These are phyloP conservation scores for Ctenosaura bakeri DNA, from an alignment of 2,797 vertebrate species.

Conservation along the genomic window DNA sequence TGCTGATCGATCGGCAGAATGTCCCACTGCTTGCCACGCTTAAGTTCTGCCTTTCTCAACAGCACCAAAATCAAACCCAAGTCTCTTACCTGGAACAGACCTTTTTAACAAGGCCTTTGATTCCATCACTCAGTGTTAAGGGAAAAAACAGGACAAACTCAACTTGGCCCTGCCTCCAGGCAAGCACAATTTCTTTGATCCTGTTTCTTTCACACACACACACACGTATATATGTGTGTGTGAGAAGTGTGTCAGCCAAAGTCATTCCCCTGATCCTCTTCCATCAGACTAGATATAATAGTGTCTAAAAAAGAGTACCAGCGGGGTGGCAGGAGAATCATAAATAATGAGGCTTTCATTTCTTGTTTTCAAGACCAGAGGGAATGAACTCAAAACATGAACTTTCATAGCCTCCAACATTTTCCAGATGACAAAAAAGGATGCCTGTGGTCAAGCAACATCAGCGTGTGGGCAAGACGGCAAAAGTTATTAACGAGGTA, in stretches of 20 bases:
- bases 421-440: too few relatives aligned
- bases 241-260: conserved; percentile 55
- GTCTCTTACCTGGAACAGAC: background rate
- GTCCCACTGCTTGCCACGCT: background rate
- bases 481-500: too few relatives aligned
- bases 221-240: conserved; percentile 1
- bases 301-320: conserved; percentile 39
- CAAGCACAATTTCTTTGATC: conserved; percentile 27
- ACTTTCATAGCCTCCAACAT: background rate
- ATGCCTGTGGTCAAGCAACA: too few relatives aligned
- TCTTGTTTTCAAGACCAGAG: conserved; percentile 64
- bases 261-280: conserved; percentile 60
- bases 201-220: background rate
- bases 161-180: fast-evolving
- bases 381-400: conserved; percentile 71
- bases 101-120: conserved; percentile 29
- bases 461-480: too few relatives aligned
- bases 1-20: too few relatives aligned
- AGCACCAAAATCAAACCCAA: background rate
- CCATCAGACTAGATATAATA: conserved; percentile 39
- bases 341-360: conserved; percentile 70
- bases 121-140: background rate
- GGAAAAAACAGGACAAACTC: conserved; percentile 10
- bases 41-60: background rate
- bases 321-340: background rate